Conservation (phyloP, 2,797 vertebrate species). For the Xerus rutilus region DNA sequence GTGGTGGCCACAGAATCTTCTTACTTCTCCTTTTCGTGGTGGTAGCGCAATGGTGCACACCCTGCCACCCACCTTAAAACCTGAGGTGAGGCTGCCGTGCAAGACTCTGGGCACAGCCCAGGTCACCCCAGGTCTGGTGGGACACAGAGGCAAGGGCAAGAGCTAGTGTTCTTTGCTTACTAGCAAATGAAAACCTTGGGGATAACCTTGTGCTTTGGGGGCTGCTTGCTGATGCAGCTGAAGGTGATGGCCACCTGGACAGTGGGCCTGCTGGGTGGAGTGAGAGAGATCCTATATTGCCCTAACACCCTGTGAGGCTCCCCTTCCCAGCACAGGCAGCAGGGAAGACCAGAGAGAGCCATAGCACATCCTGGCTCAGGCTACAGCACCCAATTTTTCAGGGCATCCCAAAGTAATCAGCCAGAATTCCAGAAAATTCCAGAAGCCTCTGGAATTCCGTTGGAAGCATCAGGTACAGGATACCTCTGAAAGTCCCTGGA, state of each 20-base stretch:
- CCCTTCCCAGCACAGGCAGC: not conserved
- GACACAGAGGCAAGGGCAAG: not conserved
- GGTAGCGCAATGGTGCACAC: not conserved
- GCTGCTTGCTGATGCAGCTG: not conserved
- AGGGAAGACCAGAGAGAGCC: not conserved
- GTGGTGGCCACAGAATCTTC: no score
- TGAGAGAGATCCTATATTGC: rapidly evolving
- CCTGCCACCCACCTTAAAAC: not conserved
- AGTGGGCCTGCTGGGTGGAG: rapidly evolving
- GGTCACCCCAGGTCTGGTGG: rapidly evolving
- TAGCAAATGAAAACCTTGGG: not conserved
- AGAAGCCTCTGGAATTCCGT: not conserved
- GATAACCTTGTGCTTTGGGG: rapidly evolving
- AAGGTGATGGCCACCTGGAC: not conserved
- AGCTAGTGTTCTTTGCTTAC: rapidly evolving
- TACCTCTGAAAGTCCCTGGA: not conserved
- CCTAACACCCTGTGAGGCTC: not conserved
- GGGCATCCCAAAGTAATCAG: not conserved
- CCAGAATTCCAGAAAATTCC: not conserved
- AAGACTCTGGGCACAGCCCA: not conserved
- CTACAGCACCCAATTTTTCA: not conserved
- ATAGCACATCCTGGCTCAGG: not conserved
- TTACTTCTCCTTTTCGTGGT: not conserved
- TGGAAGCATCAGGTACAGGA: not conserved
- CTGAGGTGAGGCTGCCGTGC: rapidly evolving